Evolutionary conservation across 2,113 vertebrate species (phyloP), one percentile per base, ranked within the genome.

Genomic region (Phycodurus eques): DNA sequence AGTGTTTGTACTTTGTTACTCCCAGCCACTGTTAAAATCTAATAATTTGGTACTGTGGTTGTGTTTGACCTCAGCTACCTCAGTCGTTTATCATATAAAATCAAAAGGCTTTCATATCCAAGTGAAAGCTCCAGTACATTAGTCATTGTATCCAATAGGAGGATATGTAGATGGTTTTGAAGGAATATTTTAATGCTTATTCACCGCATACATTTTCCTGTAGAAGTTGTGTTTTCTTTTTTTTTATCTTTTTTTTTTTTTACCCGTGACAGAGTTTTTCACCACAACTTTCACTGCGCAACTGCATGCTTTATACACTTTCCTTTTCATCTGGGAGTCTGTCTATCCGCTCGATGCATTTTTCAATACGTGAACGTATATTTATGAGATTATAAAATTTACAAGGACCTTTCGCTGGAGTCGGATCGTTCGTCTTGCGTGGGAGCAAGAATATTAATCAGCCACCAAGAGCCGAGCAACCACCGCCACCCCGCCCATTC

Each of bases 361-460:
- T 61, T 61, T 61, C 59, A 61, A 61, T 35, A 61, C 31, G 59
- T 61, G 59, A 61, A 61, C 59, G 59, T 61, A 17, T 61, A 61
- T 61, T 61, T 27, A 61, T 61, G 59, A 61, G 59, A 61, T 35
- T 61, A 35, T 61, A 61, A 61, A 61, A 61, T 61, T 61, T 61
- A 35, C 59, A 61, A 61, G 59, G 59, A 61, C 59, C 31, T 35
- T 61, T 61, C 59, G 59, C 33, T 35, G 59, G 31, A 61, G 59
- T 61, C 59, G 31, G 59, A 35, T 61, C 59, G 59, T 35, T 61
- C 31, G 59, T 61, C 59, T 61, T 61, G 59, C 59, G 31, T 61
- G 59, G 59, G 59, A 61, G 59, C 59, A 31, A 61, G 59, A 61
- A 61, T 61, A 61, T 61, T 61, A 61, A 61, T 61, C 59, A 61